Conservation (phyloP, 1,140 invertebrate genomes). For the Gryllus bimaculatus region DNA sequence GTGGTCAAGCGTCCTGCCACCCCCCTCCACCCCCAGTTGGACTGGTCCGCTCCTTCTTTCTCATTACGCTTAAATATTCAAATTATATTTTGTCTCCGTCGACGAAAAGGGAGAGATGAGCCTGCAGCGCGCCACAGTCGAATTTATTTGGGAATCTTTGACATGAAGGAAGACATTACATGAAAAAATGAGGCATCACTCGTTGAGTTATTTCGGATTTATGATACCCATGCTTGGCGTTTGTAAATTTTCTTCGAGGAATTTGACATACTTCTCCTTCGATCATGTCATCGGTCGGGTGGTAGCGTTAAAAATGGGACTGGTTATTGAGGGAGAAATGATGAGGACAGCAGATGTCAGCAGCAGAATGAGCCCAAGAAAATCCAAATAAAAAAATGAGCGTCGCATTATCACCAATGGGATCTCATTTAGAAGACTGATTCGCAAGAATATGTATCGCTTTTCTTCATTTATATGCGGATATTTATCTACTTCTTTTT, state of each 20-base stretch:
- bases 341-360: no score
- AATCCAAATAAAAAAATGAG: no score
- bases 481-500: no score
- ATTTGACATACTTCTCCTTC: not conserved
- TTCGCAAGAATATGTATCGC: no score
- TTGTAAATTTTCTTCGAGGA: not conserved
- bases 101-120: not conserved
- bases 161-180: not conserved
- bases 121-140: not conserved
- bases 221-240: not conserved
- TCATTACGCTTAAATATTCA: slow-evolving; percentile 1
- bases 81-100: slow-evolving; percentile 5
- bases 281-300: not conserved
- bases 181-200: not conserved
- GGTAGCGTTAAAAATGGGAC: not conserved
- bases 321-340: no score
- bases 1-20: no score
- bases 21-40: no score
- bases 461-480: no score
- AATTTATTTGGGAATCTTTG: not conserved
- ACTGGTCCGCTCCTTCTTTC: not conserved
- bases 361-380: no score
- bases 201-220: not conserved
- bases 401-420: no score
- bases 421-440: no score